Conservation (phyloP, 2,113 vertebrate species). For the Diphyllodes magnificus region DNA sequence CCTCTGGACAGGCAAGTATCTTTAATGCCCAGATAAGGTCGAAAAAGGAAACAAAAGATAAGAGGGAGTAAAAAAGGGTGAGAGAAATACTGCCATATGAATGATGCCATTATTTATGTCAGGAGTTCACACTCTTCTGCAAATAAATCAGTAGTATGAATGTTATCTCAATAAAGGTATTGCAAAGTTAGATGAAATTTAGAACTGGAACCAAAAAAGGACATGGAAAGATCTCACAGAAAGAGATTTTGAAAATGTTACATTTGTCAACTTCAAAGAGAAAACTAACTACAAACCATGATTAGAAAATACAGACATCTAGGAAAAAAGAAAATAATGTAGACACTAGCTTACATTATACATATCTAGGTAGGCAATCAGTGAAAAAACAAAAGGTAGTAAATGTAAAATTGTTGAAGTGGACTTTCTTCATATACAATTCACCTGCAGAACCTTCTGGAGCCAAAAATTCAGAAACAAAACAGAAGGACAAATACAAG, state of each 20-base stretch:
- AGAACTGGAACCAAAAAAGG: background rate
- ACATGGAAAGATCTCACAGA: background rate
- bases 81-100: background rate
- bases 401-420: background rate
- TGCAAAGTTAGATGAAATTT: background rate
- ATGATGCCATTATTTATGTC: background rate
- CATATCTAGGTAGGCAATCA: background rate
- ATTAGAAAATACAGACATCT: background rate
- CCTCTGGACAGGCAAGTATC: background rate
- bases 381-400: background rate
- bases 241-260: background rate
- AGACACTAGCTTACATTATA: background rate
- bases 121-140: background rate
- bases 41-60: background rate
- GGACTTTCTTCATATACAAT: background rate
- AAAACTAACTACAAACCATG: background rate
- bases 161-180: background rate
- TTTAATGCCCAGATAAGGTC: background rate
- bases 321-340: background rate
- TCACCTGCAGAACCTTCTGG: background rate
- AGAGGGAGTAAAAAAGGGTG: background rate
- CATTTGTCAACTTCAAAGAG: background rate
- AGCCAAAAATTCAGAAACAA: background rate
- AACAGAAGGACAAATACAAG: background rate
- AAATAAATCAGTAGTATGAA: background rate